Evolutionary conservation across 2,888 invertebrate genomes (phyloP), one percentile per base, ranked within the genome.

Genomic region (Andrena bicolor): DNA sequence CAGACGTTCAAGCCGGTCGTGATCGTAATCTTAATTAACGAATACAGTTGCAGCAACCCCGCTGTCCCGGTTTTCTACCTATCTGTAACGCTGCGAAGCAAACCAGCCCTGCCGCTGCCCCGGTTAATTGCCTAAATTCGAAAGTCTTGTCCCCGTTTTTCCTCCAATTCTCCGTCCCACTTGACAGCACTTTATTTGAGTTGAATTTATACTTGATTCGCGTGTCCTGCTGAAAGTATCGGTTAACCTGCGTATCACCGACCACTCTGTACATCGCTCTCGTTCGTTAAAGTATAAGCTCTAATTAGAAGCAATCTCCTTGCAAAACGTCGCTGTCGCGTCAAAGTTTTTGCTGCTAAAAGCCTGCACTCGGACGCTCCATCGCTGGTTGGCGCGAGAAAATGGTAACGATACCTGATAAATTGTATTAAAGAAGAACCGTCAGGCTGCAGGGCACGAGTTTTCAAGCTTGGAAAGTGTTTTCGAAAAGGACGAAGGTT

Each of bases 1-100:
- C 82, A 81, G 69, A 75, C 83, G 84, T 61, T 76, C 71, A 71
- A 41, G 20, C 64, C 58, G 51, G 28, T 53, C 51, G 61, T 61
- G 76, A 81, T 82, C 80, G 70, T 76, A 77, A 88, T 85, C 84
- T 85, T 79, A 84, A 88, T 83, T 84, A 86, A 83, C 82, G 76
- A 82, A 84, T 28, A 77, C 74, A 85, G 82, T 82, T 80, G 78
- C 69, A 49, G n/a, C 56, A 23, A 69, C 53, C 61, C 56, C 28
- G 56, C 4, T 48, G 58, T 28, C 69, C 69, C 48, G 64, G 60
- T 80, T 58, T 53, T 49, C 51, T n/a, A 16, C 49, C 6, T 26
- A 48, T 51, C 20, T 20, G 23, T 32, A 41, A 49, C 63, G 6
- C 8, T 23, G 41, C 20, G 41, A 65, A 49, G 35, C 16, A 4